Conservation (phyloP, 2,113 vertebrate genomes). For the Romanogobio albipinnatus region DNA sequence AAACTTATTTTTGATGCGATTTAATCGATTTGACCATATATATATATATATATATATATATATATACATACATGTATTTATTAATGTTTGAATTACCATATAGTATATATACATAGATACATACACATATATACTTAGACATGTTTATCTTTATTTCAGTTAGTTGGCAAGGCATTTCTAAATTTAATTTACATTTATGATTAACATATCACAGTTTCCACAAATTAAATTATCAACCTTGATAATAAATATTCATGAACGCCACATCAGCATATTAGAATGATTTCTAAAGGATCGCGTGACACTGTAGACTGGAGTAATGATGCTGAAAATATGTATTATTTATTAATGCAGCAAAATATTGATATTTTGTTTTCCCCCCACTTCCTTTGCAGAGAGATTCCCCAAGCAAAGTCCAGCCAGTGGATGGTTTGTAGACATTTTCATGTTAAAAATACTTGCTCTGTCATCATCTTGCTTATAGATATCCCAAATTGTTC, state of each 20-base stretch:
- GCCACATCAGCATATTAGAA: neutral
- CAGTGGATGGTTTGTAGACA: conserved; percentile 30
- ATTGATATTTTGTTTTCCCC: neutral
- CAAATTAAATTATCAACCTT: too few relatives aligned
- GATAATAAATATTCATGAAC: too few relatives aligned
- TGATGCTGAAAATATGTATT: too few relatives aligned
- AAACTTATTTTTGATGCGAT: too few relatives aligned
- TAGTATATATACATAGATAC: too few relatives aligned
- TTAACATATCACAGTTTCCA: too few relatives aligned
- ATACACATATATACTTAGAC: too few relatives aligned
- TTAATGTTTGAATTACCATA: neutral
- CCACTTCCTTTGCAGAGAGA: conserved; percentile 42
- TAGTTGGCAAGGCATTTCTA: neutral
- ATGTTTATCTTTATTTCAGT: neutral
- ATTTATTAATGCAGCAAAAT: neutral
- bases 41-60: too few relatives aligned
- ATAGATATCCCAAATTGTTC: neutral
- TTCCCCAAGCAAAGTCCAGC: neutral
- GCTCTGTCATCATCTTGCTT: neutral
- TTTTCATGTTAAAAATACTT: neutral
- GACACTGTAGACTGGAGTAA: neutral
- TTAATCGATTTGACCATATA: too few relatives aligned
- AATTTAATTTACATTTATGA: neutral
- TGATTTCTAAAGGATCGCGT: neutral
- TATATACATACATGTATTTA: too few relatives aligned